phyloP scores from a whole-genome alignment of 2,888 invertebrate genomes.

The Cylindroiulus punctatus region DNA sequence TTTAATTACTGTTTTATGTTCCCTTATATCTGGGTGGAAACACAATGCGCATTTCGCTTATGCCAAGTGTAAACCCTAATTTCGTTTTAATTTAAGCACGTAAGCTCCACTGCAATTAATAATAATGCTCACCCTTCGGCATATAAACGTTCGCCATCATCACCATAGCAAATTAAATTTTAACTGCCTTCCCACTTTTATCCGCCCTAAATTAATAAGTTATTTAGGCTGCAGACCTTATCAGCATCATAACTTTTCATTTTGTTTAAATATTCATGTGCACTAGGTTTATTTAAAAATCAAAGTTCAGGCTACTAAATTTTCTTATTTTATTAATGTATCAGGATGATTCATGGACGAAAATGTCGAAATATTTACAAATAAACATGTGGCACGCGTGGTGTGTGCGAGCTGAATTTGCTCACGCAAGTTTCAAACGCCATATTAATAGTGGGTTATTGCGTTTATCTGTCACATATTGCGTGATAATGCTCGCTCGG shows the following conservation, averaged over 20 bases:
- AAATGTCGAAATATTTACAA: not conserved
- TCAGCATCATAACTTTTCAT: not conserved
- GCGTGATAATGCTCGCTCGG: not conserved
- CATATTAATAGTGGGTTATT: not conserved
- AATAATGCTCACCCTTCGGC: not conserved
- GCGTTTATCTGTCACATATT: not conserved
- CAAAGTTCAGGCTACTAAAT: not conserved
- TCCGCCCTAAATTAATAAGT: not conserved
- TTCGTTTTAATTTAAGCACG: constrained; percentile 1
- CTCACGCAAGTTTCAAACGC: not conserved
- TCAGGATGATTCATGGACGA: not conserved
- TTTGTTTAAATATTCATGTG: not conserved
- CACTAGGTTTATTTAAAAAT: not conserved
- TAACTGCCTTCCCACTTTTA: not conserved
- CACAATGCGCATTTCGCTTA: not conserved
- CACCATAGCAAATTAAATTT: not conserved
- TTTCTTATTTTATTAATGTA: not conserved
- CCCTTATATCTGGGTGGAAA: not conserved
- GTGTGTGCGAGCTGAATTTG: not conserved
- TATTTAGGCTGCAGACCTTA: not conserved
- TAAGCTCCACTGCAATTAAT: not conserved
- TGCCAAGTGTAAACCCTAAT: not conserved
- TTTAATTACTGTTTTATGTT: not conserved
- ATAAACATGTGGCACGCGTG: constrained; percentile 1
- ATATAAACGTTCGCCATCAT: not conserved